Evolutionary conservation across 2,113 vertebrate genomes (phyloP).

Genomic region (Ailuropoda melanoleuca): DNA sequence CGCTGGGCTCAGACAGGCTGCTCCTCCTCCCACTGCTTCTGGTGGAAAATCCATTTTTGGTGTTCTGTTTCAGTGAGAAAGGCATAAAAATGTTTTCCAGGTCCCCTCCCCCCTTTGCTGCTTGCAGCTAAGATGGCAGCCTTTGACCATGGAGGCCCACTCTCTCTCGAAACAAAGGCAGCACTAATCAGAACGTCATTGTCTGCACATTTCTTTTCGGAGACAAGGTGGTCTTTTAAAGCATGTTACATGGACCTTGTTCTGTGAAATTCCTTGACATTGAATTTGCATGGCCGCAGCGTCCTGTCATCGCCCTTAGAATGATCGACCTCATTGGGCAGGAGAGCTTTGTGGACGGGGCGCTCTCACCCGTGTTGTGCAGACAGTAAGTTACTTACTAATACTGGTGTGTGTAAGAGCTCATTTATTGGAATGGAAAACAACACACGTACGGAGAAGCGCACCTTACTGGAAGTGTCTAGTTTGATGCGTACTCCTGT

Average conservation of each 20-base stretch:
- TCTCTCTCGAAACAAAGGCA: not conserved
- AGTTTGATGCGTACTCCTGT: not conserved
- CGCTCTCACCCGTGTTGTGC: rapidly evolving
- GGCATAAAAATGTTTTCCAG: not conserved
- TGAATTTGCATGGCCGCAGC: not conserved
- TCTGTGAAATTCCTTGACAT: not conserved
- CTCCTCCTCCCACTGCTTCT: not conserved
- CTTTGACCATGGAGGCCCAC: not conserved
- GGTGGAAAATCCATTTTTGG: constrained; percentile 58
- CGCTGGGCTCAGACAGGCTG: not conserved
- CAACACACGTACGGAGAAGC: rapidly evolving
- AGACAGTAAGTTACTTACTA: not conserved
- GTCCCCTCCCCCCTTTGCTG: not conserved
- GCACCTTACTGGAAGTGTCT: rapidly evolving
- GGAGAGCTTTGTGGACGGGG: too few relatives aligned
- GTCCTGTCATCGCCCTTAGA: not conserved
- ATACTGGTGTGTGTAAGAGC: not conserved
- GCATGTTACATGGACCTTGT: not conserved
- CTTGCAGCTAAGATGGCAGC: not conserved
- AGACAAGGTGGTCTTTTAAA: not conserved
- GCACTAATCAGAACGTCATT: not conserved
- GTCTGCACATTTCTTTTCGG: not conserved
- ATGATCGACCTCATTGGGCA: rapidly evolving
- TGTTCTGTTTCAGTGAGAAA: constrained; percentile 51
- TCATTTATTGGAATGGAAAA: not conserved